Evolutionary conservation across 2,888 invertebrate genomes (phyloP), one percentile per base, ranked within the genome.

Genomic region (Lasius fuliginosus): DNA sequence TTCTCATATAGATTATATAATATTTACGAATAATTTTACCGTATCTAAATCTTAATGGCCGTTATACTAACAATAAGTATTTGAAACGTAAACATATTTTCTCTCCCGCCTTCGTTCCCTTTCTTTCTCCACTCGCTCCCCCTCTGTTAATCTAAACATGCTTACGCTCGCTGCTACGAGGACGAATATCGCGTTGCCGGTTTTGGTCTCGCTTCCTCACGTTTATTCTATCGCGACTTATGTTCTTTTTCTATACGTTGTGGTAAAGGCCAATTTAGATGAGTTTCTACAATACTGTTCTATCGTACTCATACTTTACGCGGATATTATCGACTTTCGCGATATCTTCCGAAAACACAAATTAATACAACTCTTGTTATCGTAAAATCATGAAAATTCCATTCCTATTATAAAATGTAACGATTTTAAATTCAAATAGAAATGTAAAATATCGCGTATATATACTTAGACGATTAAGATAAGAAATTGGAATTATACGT

Each of bases 101-200:
- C 65, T 64, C 18, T 67, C n/a, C 6, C 27, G 15, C 27, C 23
- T 46, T 56, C 60, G 15, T 53, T 56, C 18, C 76, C 74, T 67
- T 23, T 75, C 12, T n/a, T 49, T 64, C 49, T n/a, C 33, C 83
- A 42, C 42, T 46, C 36, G 84, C 23, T 74, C 53, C 30, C 42
- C 36, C 49, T 64, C 40, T 64, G 36, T 27, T 36, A 77, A 42
- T 15, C n/a, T 67, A 75, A 46, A 27, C 46, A 56, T 36, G 42
- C 75, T 74, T 75, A 58, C 64, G 69, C 53, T 64, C 27, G 46
- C 42, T 27, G n/a, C 3, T 68, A n/a, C 40, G 69, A 79, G 36
- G 33, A 71, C 42, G 67, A 74, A 85, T 86, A 88, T 89, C 89
- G 27, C 65, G 53, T 89, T 89, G 65, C 85, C 62, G 58, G 62